Base-by-base conservation (phyloP, 1,140 invertebrate species). In the Penaeus indicus region DNA sequence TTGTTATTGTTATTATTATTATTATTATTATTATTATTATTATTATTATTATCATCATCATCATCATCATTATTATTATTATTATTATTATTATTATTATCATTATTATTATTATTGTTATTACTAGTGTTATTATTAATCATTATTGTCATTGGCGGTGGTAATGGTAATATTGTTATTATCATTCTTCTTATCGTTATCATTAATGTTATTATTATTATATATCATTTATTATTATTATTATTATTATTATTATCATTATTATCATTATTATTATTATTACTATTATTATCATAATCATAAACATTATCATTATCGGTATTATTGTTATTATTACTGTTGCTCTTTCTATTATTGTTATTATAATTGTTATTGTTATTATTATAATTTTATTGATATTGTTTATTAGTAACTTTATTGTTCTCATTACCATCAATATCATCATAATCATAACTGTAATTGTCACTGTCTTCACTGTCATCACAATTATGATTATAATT, bases 1-100 rank as follows among this genome's bases (percentile, higher is more conserved):
- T 27, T 27, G 13, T 69, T 27, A 22, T 13, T 13, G 13, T 13
- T 27, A 69, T 69, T 27, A 69, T 27, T 13, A 69, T 64, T n/a
- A 64, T n/a, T n/a, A 64, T 64, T n/a, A 64, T n/a, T n/a, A 64
- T 64, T n/a, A 64, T n/a, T n/a, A 64, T 64, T n/a, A 64, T n/a
- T n/a, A 64, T 64, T n/a, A 64, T n/a, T n/a, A 64, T 64, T 18
- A 64, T n/a, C 63, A 18, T 64, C 63, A 64, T n/a, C 16, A 16
- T 64, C 63, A 64, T 64, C 63, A 64, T n/a, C 7, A 7, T 1
- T 67, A 67, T 25, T 67, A 67, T 25, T 25, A 67, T 25, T 7
- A 1, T 38, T 38, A 38, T 38, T 1, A 38, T 38, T 38, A 38
- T 1, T 38, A n/a, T 38, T 38, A 38, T 38, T 38, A 5, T 38